Base-by-base conservation (phyloP, 2,797 vertebrate species). In the Eurystomus glaucurus region DNA sequence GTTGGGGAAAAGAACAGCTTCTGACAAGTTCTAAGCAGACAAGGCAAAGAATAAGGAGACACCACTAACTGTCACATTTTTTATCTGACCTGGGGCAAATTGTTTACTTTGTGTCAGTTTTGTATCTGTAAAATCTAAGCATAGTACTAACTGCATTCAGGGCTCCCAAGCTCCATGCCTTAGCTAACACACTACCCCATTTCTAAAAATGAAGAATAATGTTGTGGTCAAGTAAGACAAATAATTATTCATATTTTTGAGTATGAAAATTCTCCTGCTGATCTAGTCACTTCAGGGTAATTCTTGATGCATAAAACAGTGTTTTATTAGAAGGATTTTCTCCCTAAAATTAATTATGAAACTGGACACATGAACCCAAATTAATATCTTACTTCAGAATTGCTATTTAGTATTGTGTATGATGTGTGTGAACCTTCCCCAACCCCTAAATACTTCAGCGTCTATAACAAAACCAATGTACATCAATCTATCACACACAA, bases 71-170 rank as follows among this genome's bases (percentile, higher is more conserved):
- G 35, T 11, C 55, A 41, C 5, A 1, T 23, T 88, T 89, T 35
- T 80, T 29, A 51, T 48, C 37, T 57, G 58, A 90, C 68, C 75
- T 89, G 78, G 77, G 58, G 39, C 46, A 93, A 92, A 81, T 41
- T 48, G 77, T 89, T 95, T 93, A 70, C 51, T 88, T 93, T 94
- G 37, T 88, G 51, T 79, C 28, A 6, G 33, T 45, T 88, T 90
- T 57, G 5, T 64, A 70, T 54, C 72, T 64, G 52, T 80, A 78
- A 80, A 86, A 91, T 83, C 75, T 77, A 88, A 65, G 37, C 48
- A 37, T 46, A 69, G 54, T 8, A 29, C 39, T 28, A 35, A 60
- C 41, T 76, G 51, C 10, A 72, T 43, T 25, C 66, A 66, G 50
- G 62, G 66, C 20, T 84, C 50, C 76, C 69, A 52, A 61, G 61